Evolutionary conservation across 2,113 vertebrate species (phyloP).

Genomic region (Notiomystis cincta): DNA sequence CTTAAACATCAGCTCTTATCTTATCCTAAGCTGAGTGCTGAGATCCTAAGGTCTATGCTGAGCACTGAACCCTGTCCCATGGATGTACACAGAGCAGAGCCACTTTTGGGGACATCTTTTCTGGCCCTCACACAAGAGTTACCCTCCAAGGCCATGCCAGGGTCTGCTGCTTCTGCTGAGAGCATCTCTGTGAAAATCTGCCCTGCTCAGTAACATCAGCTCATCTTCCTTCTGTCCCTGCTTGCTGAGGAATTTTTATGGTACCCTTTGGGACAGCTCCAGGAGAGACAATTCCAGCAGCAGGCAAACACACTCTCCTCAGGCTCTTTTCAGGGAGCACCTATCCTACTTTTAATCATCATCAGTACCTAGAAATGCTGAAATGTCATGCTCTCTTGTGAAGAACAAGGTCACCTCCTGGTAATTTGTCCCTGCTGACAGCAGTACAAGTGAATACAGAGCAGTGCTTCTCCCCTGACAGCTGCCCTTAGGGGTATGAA

Average conservation of each 20-base stretch:
- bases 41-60: fast-evolving
- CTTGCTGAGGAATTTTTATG: not conserved
- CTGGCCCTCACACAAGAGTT: not conserved
- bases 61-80: not conserved
- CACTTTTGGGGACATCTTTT: not conserved
- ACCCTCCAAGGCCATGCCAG: not conserved
- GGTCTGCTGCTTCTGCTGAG: not conserved
- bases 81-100: not conserved
- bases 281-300: not conserved
- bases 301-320: not conserved
- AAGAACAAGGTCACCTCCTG: not conserved
- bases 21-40: not conserved
- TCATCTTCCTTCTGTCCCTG: not conserved
- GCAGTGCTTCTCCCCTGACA: not conserved
- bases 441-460: not conserved
- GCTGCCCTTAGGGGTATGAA: not conserved
- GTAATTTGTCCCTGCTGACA: not conserved
- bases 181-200: not conserved
- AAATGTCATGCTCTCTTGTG: not conserved
- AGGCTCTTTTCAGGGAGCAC: not conserved
- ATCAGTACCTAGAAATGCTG: not conserved
- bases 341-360: not conserved
- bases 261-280: not conserved
- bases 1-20: not conserved
- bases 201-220: not conserved